These are phyloP conservation scores for Cynaeus angustus DNA, from an alignment of 2,888 invertebrate genomes.

Conservation along the genomic window DNA sequence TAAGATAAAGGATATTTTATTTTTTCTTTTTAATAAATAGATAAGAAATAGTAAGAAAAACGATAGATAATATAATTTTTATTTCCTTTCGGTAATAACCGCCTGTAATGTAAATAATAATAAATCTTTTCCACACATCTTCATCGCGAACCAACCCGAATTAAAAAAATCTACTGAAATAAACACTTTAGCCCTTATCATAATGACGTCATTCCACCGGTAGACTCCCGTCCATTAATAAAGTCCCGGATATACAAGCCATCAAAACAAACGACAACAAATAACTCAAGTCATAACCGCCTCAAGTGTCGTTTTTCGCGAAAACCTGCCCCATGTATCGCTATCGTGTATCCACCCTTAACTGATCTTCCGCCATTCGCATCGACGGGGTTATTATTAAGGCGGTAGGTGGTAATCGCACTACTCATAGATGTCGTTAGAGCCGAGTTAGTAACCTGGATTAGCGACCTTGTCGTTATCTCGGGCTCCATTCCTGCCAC, in stretches of 20 bases:
- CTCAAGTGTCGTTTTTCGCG: slow-evolving; percentile 53
- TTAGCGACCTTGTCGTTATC: slow-evolving; percentile 71
- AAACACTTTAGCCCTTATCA: slow-evolving; percentile 52
- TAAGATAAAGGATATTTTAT: too few relatives aligned
- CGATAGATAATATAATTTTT: too few relatives aligned
- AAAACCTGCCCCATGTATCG: slow-evolving; percentile 37
- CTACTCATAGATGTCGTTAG: slow-evolving; percentile 68
- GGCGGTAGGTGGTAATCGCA: slow-evolving; percentile 58
- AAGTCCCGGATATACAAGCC: slow-evolving; percentile 56
- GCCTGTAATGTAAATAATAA: too few relatives aligned
- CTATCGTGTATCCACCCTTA: slow-evolving; percentile 45
- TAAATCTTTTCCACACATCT: too few relatives aligned
- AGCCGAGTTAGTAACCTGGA: slow-evolving; percentile 69
- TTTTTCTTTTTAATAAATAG: too few relatives aligned
- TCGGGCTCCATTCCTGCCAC: slow-evolving; percentile 72
- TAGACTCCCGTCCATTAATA: slow-evolving; percentile 49
- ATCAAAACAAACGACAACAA: slow-evolving; percentile 62
- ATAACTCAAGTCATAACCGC: slow-evolving; percentile 61
- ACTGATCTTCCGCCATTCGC: slow-evolving; percentile 44
- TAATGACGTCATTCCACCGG: slow-evolving; percentile 53
- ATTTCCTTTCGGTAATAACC: too few relatives aligned
- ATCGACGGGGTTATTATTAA: slow-evolving; percentile 44
- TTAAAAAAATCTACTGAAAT: slow-evolving; percentile 27
- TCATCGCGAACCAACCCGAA: too few relatives aligned
- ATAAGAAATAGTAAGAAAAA: too few relatives aligned